A percentile compares a stretch with the other conserved stretches of the same genome.
Conservation (phyloP, 2,888 invertebrate genomes). For the Andrena marginata region DNA sequence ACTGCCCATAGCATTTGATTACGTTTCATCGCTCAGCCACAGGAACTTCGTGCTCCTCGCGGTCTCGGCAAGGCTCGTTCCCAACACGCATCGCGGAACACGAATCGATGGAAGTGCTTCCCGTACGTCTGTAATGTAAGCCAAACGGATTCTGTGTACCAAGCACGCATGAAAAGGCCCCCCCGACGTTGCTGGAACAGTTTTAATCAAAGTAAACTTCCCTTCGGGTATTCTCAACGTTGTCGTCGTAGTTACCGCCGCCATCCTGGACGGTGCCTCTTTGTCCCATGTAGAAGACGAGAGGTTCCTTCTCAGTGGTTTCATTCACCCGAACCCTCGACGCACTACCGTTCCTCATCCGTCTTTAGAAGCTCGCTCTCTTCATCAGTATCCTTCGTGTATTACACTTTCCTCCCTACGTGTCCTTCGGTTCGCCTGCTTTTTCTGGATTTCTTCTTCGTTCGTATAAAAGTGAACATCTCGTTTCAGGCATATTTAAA, state of each 20-base stretch:
- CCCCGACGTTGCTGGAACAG: slow-evolving; percentile 67
- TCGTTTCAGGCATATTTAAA: neutral
- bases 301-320: slow-evolving; percentile 55
- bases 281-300: slow-evolving; percentile 61
- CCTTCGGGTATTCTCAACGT: slow-evolving; percentile 48
- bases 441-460: neutral
- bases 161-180: slow-evolving; percentile 58
- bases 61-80: neutral
- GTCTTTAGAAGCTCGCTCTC: slow-evolving; percentile 55
- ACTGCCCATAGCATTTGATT: neutral
- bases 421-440: neutral
- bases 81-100: slow-evolving; percentile 10
- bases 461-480: neutral
- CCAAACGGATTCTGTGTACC: slow-evolving; percentile 47
- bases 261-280: slow-evolving; percentile 47
- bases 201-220: slow-evolving; percentile 77
- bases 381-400: slow-evolving; percentile 55
- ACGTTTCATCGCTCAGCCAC: neutral
- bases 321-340: slow-evolving; percentile 61
- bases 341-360: slow-evolving; percentile 51
- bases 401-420: neutral
- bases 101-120: slow-evolving; percentile 40
- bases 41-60: neutral
- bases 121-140: slow-evolving; percentile 28
- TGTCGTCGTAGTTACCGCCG: slow-evolving; percentile 30